phyloP scores from a whole-genome alignment of 1,140 invertebrate genomes.

The Lethrus apterus region DNA sequence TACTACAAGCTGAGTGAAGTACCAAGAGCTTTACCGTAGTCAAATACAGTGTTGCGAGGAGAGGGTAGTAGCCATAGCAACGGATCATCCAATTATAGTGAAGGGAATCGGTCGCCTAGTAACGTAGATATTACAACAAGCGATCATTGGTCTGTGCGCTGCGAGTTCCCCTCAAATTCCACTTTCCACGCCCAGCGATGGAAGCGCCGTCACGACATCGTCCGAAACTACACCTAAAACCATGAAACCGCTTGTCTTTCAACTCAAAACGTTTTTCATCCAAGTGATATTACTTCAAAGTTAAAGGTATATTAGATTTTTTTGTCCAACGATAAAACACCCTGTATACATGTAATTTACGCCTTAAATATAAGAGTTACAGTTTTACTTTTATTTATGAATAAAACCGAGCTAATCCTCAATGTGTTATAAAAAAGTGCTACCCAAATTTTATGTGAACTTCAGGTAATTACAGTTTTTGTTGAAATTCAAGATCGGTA shows the following conservation, averaged over 20 bases:
- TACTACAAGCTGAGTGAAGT: constrained; percentile 44
- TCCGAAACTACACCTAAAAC: constrained; percentile 1
- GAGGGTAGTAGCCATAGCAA: constrained; percentile 35
- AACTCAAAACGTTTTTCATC: background rate
- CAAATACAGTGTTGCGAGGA: constrained; percentile 36
- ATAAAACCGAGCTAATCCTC: too few species aligned
- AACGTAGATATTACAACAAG: constrained; percentile 22
- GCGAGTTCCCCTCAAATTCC: constrained; percentile 4
- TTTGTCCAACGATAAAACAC: too few species aligned
- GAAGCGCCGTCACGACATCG: constrained; percentile 16
- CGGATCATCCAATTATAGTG: constrained; percentile 24
- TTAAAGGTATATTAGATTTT: too few species aligned
- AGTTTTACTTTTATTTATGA: too few species aligned
- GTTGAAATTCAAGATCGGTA: too few species aligned
- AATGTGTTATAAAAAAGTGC: too few species aligned
- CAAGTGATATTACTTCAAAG: constrained; percentile 9
- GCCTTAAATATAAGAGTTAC: too few species aligned
- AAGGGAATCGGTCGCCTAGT: constrained; percentile 25
- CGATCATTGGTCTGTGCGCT: constrained; percentile 19
- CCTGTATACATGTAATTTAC: too few species aligned
- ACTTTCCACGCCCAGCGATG: constrained; percentile 9
- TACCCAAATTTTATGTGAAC: too few species aligned
- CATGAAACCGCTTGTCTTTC: too few species aligned
- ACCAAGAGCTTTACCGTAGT: constrained; percentile 43
- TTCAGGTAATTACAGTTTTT: too few species aligned